These are phyloP conservation scores for Mesochorus sp. DNA, from an alignment of 2,888 invertebrate species.

Conservation along the genomic window DNA sequence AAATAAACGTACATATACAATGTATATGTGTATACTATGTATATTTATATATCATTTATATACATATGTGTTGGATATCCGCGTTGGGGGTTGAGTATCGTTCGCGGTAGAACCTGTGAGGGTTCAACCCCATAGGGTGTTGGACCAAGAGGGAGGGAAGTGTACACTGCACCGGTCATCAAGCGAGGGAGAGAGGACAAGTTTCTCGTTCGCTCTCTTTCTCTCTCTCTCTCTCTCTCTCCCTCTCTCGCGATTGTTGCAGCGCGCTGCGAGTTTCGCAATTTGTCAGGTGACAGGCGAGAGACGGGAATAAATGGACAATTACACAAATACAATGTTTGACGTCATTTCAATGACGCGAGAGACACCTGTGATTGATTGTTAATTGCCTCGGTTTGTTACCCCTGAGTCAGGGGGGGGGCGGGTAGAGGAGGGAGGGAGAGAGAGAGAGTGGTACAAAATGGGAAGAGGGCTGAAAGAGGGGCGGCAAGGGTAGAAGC, in stretches of 20 bases:
- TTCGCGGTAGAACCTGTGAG: neutral
- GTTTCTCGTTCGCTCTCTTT: constrained; percentile 6
- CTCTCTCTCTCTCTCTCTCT: constrained; percentile 28
- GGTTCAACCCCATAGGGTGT: constrained; percentile 32
- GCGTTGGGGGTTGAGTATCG: constrained; percentile 44
- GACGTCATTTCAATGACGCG: constrained; percentile 82
- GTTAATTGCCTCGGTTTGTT: constrained; percentile 82
- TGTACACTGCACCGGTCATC: constrained; percentile 2
- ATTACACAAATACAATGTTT: constrained; percentile 82
- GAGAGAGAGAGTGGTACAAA: neutral
- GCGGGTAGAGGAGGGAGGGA: constrained; percentile 38
- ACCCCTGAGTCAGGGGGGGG: constrained; percentile 71
- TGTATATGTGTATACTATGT: too few relatives aligned
- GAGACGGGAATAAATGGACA: constrained; percentile 82
- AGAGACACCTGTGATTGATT: constrained; percentile 82
- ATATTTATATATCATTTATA: neutral
- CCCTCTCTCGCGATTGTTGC: too few relatives aligned
- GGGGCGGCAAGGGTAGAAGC: constrained; percentile 63
- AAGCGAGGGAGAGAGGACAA: constrained; percentile 13
- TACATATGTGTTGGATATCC: constrained; percentile 66
- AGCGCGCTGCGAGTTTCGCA: constrained; percentile 68
- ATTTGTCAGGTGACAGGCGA: constrained; percentile 81
- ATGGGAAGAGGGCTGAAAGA: constrained; percentile 58
- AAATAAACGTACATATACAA: constrained; percentile 16
- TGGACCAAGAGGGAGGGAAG: neutral